A percentile compares a stretch with the other conserved stretches of the same genome.
Evolutionary conservation across 2,113 vertebrate genomes (phyloP).

Genomic region (Delphinapterus leucas): DNA sequence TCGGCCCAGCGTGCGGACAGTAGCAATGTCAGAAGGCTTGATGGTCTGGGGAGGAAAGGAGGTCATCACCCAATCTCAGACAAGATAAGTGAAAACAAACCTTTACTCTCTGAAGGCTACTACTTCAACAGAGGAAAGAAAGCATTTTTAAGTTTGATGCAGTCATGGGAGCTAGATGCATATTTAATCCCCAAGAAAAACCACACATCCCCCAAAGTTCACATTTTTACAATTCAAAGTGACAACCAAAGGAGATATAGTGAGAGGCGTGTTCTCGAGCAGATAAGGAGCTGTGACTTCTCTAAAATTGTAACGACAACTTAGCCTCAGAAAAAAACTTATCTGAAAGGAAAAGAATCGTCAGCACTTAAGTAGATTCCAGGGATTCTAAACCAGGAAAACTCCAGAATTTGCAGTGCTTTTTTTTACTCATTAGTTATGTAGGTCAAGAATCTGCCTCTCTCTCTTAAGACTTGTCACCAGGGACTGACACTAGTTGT

Average conservation of each 20-base stretch:
- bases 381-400: slow-evolving; percentile 8
- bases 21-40: slow-evolving; percentile 95
- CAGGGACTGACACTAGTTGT: not conserved
- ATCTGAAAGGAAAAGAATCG: not conserved
- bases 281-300: not conserved
- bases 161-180: not conserved
- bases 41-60: slow-evolving; percentile 86
- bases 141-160: not conserved
- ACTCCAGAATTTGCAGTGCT: not conserved
- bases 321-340: not conserved
- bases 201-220: not conserved
- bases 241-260: not conserved
- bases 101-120: not conserved
- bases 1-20: slow-evolving; percentile 92
- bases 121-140: not conserved
- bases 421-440: slow-evolving; percentile 52
- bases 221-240: not conserved
- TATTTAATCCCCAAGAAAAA: not conserved
- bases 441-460: slow-evolving; percentile 61
- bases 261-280: not conserved
- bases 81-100: not conserved
- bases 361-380: not conserved
- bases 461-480: slow-evolving; percentile 28
- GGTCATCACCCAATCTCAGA: not conserved
- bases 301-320: not conserved